These are phyloP conservation scores for Apeltes quadracus DNA, from an alignment of 2,113 vertebrate species.

Conservation along the genomic window DNA sequence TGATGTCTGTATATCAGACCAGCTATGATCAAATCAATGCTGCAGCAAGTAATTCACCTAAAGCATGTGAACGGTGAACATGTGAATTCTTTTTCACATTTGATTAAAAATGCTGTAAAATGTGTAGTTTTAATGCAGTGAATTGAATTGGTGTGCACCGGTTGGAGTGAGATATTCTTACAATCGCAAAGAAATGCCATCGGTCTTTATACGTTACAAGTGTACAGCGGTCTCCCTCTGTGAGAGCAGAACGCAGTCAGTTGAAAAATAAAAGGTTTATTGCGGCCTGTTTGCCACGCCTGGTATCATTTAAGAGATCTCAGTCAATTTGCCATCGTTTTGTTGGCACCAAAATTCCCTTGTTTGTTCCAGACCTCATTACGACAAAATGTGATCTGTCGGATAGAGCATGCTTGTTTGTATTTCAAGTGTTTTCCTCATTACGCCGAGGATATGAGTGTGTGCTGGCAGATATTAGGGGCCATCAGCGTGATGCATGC, in stretches of 20 bases:
- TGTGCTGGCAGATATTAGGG: conserved; percentile 63
- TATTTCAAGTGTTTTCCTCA: conserved; percentile 62
- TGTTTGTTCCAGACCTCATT: conserved; percentile 19
- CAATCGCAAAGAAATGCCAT: not conserved
- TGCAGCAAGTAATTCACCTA: not conserved
- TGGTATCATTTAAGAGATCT: conserved; percentile 36
- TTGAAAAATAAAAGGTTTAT: conserved; percentile 1
- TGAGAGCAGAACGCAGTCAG: not conserved
- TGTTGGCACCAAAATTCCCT: conserved; percentile 36
- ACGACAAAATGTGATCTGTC: conserved; percentile 43
- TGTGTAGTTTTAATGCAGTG: not conserved
- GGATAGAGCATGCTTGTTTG: conserved; percentile 49
- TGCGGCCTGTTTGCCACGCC: conserved; percentile 27
- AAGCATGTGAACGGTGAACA: not conserved
- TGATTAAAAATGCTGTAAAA: too few species aligned
- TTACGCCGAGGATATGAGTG: conserved; percentile 47
- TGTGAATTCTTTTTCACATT: not conserved
- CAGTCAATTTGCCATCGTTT: conserved; percentile 27
- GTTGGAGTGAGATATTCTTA: not conserved
- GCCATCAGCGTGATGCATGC: conserved; percentile 63
- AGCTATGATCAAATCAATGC: not conserved
- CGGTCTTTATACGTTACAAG: not conserved
- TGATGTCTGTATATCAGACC: not conserved
- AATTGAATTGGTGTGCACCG: not conserved
- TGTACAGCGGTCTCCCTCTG: not conserved